Evolutionary conservation across 2,888 invertebrate genomes (phyloP), one percentile per base, ranked within the genome.

Genomic region (Epirrhoe alternata): DNA sequence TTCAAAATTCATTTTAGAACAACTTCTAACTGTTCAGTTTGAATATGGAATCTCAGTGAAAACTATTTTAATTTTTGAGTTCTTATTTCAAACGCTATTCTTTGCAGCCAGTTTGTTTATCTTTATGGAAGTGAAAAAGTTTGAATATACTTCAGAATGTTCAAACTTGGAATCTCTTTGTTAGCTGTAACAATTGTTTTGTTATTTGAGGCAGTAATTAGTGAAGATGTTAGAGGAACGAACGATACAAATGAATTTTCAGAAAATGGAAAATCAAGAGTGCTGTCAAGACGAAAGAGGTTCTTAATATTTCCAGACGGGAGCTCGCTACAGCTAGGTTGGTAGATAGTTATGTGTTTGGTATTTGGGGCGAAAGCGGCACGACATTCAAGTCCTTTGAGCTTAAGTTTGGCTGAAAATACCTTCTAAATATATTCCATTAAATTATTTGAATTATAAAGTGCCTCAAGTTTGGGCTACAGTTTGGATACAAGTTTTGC

Each of bases 221-320:
- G 84, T 83, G 84, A 80, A 72, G 74, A 74, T 74, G 68, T 72
- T 64, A 75, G 70, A 67, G 71, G 74, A 69, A 76, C 74, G 58
- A 80, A 78, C 75, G 77, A 76, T 72, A 80, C 78, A 68, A 79
- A 79, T 69, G 80, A 77, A 64, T 80, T 80, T 74, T 73, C 72
- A 45, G 80, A 75, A 73, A 84, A 82, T 77, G 79, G 76, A 66
- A 75, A 72, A 72, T 79, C 86, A 61, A 84, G 80, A 75, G 73
- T 84, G 56, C 80, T 94, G 77, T 94, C 94, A 38, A 89, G 95
- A 74, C 88, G 90, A 76, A 94, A 94, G 84, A 93, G 95, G 81
- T 95, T 94, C 83, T 79, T 95, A 79, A 88, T 94, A 77, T 95
- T 95, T 85, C 95, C 95, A 57, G 94, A 94, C 72, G 95, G 95